A percentile compares a stretch with the other conserved stretches of the same genome.
These are phyloP conservation scores for Malthinus seriepunctatus DNA, from an alignment of 2,888 invertebrate genomes.

Conservation along the genomic window DNA sequence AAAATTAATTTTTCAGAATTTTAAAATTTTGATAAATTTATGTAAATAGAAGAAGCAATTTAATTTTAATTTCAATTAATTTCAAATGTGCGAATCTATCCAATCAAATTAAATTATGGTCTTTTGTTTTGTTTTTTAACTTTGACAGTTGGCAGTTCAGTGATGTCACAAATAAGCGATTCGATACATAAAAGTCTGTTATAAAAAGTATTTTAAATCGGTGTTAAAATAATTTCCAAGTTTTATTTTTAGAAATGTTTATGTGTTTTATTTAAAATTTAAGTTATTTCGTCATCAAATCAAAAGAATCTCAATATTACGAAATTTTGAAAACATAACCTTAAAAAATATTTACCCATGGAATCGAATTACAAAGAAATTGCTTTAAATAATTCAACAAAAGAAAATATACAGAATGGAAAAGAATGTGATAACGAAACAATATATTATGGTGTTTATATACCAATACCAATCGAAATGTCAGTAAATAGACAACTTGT, in stretches of 20 bases:
- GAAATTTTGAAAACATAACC: slow-evolving; percentile 11
- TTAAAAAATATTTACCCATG: slow-evolving; percentile 9
- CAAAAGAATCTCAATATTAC: slow-evolving; percentile 6
- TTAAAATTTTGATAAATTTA: too few species aligned
- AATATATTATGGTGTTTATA: slow-evolving; percentile 49
- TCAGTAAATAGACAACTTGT: slow-evolving; percentile 8
- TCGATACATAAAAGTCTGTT: neutral
- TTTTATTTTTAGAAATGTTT: slow-evolving; percentile 23
- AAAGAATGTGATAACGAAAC: slow-evolving; percentile 24
- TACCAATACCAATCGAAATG: slow-evolving; percentile 21
- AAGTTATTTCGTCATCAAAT: slow-evolving; percentile 4
- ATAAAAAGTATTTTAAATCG: slow-evolving; percentile 1
- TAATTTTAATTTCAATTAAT: too few species aligned
- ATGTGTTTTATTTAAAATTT: neutral
- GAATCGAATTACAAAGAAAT: slow-evolving; percentile 8
- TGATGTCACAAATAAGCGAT: neutral
- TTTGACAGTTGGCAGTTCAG: slow-evolving; percentile 1
- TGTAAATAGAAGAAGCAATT: too few species aligned
- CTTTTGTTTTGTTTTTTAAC: neutral
- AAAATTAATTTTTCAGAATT: too few species aligned
- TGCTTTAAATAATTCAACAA: neutral
- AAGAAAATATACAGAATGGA: neutral
- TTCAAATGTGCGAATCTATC: too few species aligned
- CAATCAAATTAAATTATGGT: neutral
- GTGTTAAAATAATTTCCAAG: slow-evolving; percentile 6